Base-by-base conservation (phyloP, 2,888 invertebrate species). In the Drosophila pullipes region DNA sequence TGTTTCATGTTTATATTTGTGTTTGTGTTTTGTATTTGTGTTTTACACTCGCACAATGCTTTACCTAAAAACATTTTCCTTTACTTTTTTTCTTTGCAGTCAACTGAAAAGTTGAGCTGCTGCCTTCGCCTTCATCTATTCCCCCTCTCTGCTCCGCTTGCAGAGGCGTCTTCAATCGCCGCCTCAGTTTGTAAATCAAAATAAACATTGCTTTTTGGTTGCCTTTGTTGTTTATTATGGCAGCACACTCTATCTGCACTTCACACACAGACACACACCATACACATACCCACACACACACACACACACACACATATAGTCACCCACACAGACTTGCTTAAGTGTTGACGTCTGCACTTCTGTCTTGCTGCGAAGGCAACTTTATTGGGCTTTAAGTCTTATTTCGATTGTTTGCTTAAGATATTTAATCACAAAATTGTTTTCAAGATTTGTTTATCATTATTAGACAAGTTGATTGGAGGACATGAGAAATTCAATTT, bases 141-240 rank as follows among this genome's bases (percentile, higher is more conserved):
- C 13, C 41, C 41, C 37, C 37, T 50, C n/a, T 10, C 30, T 30
- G 53, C 33, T 25, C 1, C 30, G 1, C 4, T 7, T 47, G 22
- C 47, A 22, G 22, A 4, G 4, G 4, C 4, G 1, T 35, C 16
- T 50, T 60, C 76, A 76, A 62, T 69, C 66, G 73, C 52, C 59
- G 69, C 35, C 74, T 74, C 60, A 60, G 79, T 83, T 78, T 89
- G 79, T 77, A 73, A 91, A 87, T 78, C 77, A 79, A 81, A 87
- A 82, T 91, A 87, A 87, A 87, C 91, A 87, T 78, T 88, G 81
- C 86, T 85, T 77, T 78, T 90, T 73, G 74, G 79, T 87, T 74
- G 81, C 84, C 71, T 75, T 78, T 81, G 80, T 77, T 85, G 69
- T 71, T 85, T 82, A 84, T 87, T 85, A 76, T 66, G 74, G 41